These are phyloP conservation scores for Petrocephalus microphthalmus DNA, from an alignment of 2,113 vertebrate species.

Conservation along the genomic window DNA sequence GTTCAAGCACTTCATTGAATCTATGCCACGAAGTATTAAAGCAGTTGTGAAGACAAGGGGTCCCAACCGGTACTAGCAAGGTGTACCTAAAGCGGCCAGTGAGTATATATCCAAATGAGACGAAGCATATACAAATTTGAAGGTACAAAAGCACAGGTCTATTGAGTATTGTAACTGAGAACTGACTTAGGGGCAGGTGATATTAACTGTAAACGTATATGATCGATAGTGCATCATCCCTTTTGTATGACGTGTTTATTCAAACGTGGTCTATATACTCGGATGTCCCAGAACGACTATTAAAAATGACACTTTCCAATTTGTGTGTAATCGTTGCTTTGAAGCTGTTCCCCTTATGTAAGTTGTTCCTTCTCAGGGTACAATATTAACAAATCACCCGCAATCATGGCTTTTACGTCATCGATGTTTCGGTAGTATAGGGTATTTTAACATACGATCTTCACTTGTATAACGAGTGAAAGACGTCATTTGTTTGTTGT, in stretches of 20 bases:
- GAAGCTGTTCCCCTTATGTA: background rate
- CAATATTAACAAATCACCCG: background rate
- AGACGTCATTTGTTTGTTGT: background rate
- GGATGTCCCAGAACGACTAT: background rate
- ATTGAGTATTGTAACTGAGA: background rate
- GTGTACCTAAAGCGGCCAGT: background rate
- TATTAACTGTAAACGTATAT: background rate
- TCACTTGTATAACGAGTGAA: background rate
- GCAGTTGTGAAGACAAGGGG: background rate
- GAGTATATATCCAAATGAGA: background rate
- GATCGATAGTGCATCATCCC: background rate
- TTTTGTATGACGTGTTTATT: background rate
- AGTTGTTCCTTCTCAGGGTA: background rate
- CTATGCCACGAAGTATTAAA: background rate
- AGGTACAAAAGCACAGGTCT: background rate
- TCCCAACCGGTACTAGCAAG: background rate
- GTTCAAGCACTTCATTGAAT: background rate
- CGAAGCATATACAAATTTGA: background rate
- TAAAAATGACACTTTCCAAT: background rate
- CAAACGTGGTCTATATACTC: background rate
- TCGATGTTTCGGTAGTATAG: background rate
- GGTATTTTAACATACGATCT: background rate
- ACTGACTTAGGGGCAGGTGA: background rate
- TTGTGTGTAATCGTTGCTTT: background rate
- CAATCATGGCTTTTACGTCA: background rate